phyloP scores from a whole-genome alignment of 1,140 invertebrate species.

The Tetragnatha versicolor region DNA sequence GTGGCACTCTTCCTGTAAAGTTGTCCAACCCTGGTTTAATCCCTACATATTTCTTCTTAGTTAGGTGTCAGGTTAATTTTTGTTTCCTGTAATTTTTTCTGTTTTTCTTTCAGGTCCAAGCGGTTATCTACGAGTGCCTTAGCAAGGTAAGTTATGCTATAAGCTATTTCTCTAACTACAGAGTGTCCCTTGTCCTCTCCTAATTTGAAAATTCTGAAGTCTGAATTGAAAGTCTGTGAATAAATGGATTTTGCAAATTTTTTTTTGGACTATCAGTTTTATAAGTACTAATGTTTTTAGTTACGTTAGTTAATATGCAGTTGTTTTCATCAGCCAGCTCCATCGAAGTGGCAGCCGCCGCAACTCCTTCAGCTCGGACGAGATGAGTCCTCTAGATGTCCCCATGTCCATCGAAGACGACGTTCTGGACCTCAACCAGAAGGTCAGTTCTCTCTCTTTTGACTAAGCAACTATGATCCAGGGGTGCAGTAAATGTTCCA shows the following conservation, averaged over 20 bases:
- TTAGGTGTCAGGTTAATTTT: no score
- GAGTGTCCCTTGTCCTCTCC: background rate
- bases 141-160: slow-evolving; percentile 75
- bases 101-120: slow-evolving; percentile 62
- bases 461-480: no score
- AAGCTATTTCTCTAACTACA: background rate
- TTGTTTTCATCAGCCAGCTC: slow-evolving; percentile 69
- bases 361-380: slow-evolving; percentile 86
- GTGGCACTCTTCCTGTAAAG: no score
- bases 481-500: no score
- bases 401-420: slow-evolving; percentile 84
- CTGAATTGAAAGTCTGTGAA: slow-evolving; percentile 34
- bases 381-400: slow-evolving; percentile 82
- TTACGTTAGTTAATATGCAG: no score
- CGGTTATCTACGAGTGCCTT: slow-evolving; percentile 82
- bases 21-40: no score
- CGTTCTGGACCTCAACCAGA: slow-evolving; percentile 87
- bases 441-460: no score
- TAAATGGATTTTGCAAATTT: no score
- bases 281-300: no score
- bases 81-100: background rate
- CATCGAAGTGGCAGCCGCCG: slow-evolving; percentile 78
- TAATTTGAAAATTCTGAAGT: background rate
- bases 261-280: no score
- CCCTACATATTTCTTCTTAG: no score